Base-by-base conservation (phyloP, 2,113 vertebrate species). In the Amia ocellicauda region DNA sequence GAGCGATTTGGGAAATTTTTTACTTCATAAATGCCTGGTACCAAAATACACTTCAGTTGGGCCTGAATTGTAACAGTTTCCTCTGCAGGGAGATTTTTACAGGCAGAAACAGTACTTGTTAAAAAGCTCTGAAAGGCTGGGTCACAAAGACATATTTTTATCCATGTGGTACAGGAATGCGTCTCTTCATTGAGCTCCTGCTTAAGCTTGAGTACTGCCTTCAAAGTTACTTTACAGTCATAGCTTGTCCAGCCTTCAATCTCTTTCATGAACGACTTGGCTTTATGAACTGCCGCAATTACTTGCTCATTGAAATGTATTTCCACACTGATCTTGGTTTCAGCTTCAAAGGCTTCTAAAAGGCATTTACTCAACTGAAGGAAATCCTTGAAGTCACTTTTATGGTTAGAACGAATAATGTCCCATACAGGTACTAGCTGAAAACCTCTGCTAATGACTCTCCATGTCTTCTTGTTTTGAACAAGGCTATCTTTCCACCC, bases 361-460 rank as follows among this genome's bases (percentile, higher is more conserved):
- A 89, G 68, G 22, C 16, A 83, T 0, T 23, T 64, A 41, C 20
- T 0, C 0, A 1, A 0, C 0, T n/a, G n/a, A n/a, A n/a, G n/a
- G n/a, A n/a, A n/a, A 0, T 84, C 53, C 3, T 63, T 23, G 54
- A 89, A 88, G 22, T 84, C 61, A 0, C 0, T 2, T 9, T 4
- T 55, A 55, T 88, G 85, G 1, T 47, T 82, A 13, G 0, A 43
- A 19, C 62, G 50, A 54, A 85, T 74, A 3, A 87, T 7, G 0
- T 86, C 76, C 85, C 85, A 85, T 55, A 86, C 58, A 0, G 83
- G 83, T 3, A 81, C 59, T 51, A 89, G 58, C 5, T 74, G 45
- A 50, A 51, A 41, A 2, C 77, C 74, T 1, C 68, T 56, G 64
- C 86, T 82, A 0, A 85, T 84, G 10, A 89, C 56, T 14, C 23